Evolutionary conservation across 2,888 invertebrate genomes (phyloP).

Genomic region (Scaptomyza tumidula): DNA sequence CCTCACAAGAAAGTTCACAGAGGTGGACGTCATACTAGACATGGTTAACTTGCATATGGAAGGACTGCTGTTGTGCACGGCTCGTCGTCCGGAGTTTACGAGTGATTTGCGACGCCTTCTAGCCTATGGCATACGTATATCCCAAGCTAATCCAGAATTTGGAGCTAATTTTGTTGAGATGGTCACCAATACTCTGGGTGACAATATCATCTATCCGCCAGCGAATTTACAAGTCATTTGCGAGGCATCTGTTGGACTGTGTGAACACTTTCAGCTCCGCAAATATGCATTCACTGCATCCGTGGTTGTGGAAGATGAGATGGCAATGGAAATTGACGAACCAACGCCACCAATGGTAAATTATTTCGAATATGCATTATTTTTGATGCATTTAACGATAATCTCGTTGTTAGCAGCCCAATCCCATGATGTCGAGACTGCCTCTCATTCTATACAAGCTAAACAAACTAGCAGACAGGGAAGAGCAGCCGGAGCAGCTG

Average conservation of each 20-base stretch:
- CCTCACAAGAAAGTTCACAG: slow-evolving; percentile 57
- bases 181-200: slow-evolving; percentile 85
- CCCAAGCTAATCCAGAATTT: slow-evolving; percentile 87
- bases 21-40: slow-evolving; percentile 76
- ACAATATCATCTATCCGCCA: slow-evolving; percentile 80
- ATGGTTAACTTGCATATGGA: slow-evolving; percentile 83
- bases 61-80: slow-evolving; percentile 82
- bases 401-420: slow-evolving; percentile 48
- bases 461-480: slow-evolving; percentile 75
- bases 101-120: slow-evolving; percentile 82
- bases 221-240: slow-evolving; percentile 86
- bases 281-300: slow-evolving; percentile 72
- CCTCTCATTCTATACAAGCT: slow-evolving; percentile 82
- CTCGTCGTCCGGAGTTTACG: slow-evolving; percentile 78
- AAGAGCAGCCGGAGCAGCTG: slow-evolving; percentile 70
- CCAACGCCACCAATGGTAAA: slow-evolving; percentile 45
- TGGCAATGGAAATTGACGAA: slow-evolving; percentile 76
- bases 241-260: slow-evolving; percentile 91
- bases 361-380: not conserved
- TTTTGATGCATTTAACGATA: not conserved
- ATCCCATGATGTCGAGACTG: slow-evolving; percentile 79
- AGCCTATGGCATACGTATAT: slow-evolving; percentile 89
- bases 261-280: slow-evolving; percentile 85
- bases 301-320: slow-evolving; percentile 43
- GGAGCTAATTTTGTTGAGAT: slow-evolving; percentile 88